Conservation (phyloP, 2,888 invertebrate genomes). For the Megaustenia siamemsis region DNA sequence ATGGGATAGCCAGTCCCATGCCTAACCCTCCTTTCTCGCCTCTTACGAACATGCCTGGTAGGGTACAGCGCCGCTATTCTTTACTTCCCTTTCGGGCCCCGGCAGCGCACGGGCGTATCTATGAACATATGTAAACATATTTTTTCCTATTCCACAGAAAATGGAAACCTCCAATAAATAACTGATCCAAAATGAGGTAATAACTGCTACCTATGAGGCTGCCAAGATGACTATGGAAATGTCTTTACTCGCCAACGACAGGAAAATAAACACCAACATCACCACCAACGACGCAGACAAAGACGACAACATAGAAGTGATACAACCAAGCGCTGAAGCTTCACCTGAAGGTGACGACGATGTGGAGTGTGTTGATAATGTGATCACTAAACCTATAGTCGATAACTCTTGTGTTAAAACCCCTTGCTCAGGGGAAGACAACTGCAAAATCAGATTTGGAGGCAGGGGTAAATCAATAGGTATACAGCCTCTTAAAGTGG, state of each 20-base stretch:
- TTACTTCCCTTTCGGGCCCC: no score
- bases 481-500: background rate
- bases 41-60: no score
- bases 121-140: background rate
- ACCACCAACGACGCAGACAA: background rate
- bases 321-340: background rate
- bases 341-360: background rate
- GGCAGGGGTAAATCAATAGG: background rate
- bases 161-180: background rate
- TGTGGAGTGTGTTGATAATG: background rate
- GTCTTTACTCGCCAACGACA: constrained; percentile 24
- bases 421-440: background rate
- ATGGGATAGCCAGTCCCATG: no score
- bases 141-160: constrained; percentile 9
- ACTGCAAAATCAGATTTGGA: background rate
- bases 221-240: constrained; percentile 27
- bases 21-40: no score
- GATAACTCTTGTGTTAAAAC: background rate
- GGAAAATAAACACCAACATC: background rate
- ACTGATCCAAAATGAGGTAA: background rate
- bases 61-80: no score
- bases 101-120: no score
- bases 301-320: background rate
- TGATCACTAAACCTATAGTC: background rate
- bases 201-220: background rate